phyloP scores from a whole-genome alignment of 35 echinoderm and acorn worm species.

The Strongylocentrotus purpuratus region DNA sequence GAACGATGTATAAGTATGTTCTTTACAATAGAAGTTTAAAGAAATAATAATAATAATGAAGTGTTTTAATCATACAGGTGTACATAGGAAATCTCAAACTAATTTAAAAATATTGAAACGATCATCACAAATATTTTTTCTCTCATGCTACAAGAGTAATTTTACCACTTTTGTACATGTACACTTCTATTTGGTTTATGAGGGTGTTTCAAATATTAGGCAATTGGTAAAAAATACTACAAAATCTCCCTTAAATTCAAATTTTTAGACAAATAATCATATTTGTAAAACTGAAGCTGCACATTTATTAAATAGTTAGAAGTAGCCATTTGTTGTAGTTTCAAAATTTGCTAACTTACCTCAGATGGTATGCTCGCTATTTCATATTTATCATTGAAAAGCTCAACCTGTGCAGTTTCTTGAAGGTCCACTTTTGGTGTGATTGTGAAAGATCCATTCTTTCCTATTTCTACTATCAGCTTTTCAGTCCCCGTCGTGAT shows the following conservation, averaged over 20 bases:
- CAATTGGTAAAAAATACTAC: neutral
- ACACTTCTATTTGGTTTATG: neutral
- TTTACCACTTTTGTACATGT: neutral
- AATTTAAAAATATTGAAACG: too few species aligned
- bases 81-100: too few species aligned
- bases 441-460: neutral
- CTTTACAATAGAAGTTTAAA: too few species aligned
- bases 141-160: neutral
- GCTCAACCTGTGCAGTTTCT: neutral
- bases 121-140: too few species aligned
- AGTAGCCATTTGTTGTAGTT: neutral
- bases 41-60: too few species aligned
- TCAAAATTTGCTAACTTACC: neutral
- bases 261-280: neutral
- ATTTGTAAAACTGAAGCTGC: neutral
- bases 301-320: neutral
- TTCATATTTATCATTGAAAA: conserved; percentile 5
- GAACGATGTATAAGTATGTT: too few species aligned
- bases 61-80: too few species aligned
- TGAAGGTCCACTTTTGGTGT: neutral
- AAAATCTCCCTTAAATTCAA: neutral
- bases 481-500: neutral
- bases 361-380: neutral
- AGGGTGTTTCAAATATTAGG: neutral
- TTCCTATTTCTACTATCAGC: neutral